A percentile compares a stretch with the other conserved stretches of the same genome.
phyloP scores from a whole-genome alignment of 2,113 vertebrate genomes.

The Pteruthius melanotis region DNA sequence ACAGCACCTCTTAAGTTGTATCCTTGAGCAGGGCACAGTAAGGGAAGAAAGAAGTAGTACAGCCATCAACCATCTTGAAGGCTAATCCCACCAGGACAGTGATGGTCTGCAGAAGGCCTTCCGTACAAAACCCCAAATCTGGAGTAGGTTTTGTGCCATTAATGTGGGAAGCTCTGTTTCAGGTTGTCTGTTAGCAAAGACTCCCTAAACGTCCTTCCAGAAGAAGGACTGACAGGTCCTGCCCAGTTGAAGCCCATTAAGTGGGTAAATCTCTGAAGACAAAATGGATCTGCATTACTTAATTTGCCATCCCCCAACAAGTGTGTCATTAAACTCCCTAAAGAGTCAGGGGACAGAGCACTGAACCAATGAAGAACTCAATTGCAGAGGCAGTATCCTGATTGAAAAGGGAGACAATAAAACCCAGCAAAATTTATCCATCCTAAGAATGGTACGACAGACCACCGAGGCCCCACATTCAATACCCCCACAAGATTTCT shows the following conservation, averaged over 20 bases:
- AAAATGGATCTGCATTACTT: not conserved
- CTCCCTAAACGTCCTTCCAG: not conserved
- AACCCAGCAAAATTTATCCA: not conserved
- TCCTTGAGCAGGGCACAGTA: not conserved
- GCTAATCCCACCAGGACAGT: not conserved
- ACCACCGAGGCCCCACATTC: accelerated
- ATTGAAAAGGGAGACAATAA: not conserved
- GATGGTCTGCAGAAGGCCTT: not conserved
- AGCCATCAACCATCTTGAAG: not conserved
- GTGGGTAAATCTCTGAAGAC: not conserved
- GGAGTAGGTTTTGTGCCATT: not conserved
- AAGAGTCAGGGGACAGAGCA: not conserved
- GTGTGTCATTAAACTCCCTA: not conserved
- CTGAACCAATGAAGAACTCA: not conserved
- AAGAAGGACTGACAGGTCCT: not conserved
- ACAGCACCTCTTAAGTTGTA: not conserved
- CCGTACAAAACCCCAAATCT: not conserved
- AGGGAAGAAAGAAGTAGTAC: not conserved
- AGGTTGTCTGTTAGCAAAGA: not conserved
- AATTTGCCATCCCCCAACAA: accelerated
- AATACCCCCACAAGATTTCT: not conserved
- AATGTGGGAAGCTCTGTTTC: not conserved
- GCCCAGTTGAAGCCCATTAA: not conserved
- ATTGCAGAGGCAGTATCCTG: not conserved
- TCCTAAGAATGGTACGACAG: not conserved